Percentiles rank a stretch among this genome's conserved stretches.
These are phyloP conservation scores for Isichthys henryi DNA, from an alignment of 2,113 vertebrate genomes.

Conservation along the genomic window DNA sequence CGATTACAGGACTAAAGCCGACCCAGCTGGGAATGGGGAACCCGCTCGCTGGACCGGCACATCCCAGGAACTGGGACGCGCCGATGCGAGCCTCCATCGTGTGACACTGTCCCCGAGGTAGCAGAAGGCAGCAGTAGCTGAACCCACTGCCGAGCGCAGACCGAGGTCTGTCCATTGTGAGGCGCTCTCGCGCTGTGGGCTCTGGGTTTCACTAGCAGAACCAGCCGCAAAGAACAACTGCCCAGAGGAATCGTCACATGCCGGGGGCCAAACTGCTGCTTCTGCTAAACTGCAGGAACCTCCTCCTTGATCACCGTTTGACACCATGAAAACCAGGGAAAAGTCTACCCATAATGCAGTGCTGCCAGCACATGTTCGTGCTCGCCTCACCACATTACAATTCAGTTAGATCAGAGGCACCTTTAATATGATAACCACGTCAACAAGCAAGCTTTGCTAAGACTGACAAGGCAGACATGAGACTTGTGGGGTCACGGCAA, in stretches of 20 bases:
- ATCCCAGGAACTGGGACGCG: background rate
- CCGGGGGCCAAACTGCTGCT: background rate
- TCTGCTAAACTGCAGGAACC: background rate
- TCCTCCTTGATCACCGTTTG: background rate
- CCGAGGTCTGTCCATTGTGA: background rate
- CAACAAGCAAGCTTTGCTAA: background rate
- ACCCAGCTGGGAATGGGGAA: constrained; percentile 12
- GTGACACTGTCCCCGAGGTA: background rate
- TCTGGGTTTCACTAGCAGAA: background rate
- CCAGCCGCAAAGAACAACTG: background rate
- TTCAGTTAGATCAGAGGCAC: background rate
- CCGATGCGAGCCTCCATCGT: background rate
- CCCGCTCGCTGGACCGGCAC: background rate
- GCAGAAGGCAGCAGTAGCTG: background rate
- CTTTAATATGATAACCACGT: background rate
- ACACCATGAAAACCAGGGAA: background rate
- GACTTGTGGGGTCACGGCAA: background rate
- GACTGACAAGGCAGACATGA: background rate
- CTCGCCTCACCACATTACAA: background rate
- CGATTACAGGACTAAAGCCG: constrained; percentile 30
- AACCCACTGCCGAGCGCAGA: background rate
- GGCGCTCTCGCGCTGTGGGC: background rate
- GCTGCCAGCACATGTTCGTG: background rate
- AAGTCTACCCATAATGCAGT: background rate
- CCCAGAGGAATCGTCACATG: background rate